Evolutionary conservation across 2,888 invertebrate species (phyloP).

Genomic region (Trissolcus japonicus): DNA sequence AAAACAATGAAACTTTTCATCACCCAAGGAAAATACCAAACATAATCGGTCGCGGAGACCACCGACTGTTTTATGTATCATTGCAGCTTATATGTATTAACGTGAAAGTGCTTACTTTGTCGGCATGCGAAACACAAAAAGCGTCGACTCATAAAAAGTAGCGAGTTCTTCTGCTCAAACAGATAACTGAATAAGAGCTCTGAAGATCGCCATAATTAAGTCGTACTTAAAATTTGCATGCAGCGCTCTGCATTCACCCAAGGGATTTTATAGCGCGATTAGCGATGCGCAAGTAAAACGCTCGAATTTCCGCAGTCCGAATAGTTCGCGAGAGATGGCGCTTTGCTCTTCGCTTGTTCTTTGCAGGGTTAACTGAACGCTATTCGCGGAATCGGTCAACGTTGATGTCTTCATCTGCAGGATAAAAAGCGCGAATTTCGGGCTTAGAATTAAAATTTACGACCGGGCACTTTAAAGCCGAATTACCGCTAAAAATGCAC

Average conservation of each 20-base stretch:
- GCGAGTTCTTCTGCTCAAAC: constrained; percentile 45
- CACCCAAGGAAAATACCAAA: constrained; percentile 23
- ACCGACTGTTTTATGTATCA: constrained; percentile 57
- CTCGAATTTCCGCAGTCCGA: constrained; percentile 30
- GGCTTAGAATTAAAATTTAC: constrained; percentile 64
- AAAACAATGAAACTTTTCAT: constrained; percentile 11
- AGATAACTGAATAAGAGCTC: constrained; percentile 43
- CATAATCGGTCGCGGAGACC: constrained; percentile 48
- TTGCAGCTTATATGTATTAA: constrained; percentile 51
- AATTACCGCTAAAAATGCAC: constrained; percentile 67
- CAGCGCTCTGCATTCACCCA: constrained; percentile 48
- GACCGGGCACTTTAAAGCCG: constrained; percentile 68
- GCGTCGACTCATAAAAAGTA: constrained; percentile 55
- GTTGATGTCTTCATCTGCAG: constrained; percentile 58
- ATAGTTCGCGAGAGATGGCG: constrained; percentile 36
- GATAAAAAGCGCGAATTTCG: constrained; percentile 63
- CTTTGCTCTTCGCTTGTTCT: not conserved
- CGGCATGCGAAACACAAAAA: constrained; percentile 54
- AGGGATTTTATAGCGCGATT: constrained; percentile 55
- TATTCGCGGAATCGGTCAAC: constrained; percentile 42
- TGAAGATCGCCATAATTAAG: constrained; percentile 58
- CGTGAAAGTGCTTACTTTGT: constrained; percentile 56
- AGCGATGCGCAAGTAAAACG: constrained; percentile 33
- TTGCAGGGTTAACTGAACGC: not conserved
- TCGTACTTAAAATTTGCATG: constrained; percentile 60